Evolutionary conservation across 2,797 vertebrate species (phyloP), one percentile per base, ranked within the genome.

Genomic region (Takifugu rubripes): DNA sequence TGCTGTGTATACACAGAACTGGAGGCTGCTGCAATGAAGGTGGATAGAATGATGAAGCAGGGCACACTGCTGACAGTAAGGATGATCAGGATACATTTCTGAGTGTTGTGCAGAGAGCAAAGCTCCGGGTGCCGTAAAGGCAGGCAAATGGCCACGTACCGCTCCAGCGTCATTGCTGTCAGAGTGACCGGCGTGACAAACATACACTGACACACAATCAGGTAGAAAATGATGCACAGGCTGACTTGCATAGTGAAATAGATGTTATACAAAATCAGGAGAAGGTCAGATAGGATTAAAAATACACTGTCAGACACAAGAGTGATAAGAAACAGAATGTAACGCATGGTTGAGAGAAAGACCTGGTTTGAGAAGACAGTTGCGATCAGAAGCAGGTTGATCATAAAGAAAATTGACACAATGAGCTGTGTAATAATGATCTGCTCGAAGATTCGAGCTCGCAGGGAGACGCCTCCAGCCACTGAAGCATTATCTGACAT

Each of bases 81-180:
- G 17, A 46, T 46, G 16, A 46, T 46, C 16, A 46, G 17, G n/a
- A 46, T 16, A 42, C n/a, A 11, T 7, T 2, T 8, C 84, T 83
- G 0, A 66, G 0, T 0, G 2, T 25, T 52, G 0, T 17, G 0
- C 2, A 64, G 36, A 3, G 44, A 46, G 44, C 44, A 0, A 3
- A 57, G 59, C 48, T 78, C 64, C 40, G 57, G 64, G 8, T 89
- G 86, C 0, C 60, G 74, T 45, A 88, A 69, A 1, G 85, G 88
- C 68, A 89, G 61, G 59, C 87, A 88, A 42, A 88, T 78, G 36
- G 36, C 85, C 33, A 86, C 79, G 3, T 81, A 90, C 1, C 84
- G 79, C 66, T 90, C 85, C 66, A 89, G 64, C 1, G 82, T 87
- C 88, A 87, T 88, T 0, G 74, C 78, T 25, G 74, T 82, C 43